Evolutionary conservation across 2,113 vertebrate genomes (phyloP), one percentile per base, ranked within the genome.

Genomic region (Bothrops jararaca): DNA sequence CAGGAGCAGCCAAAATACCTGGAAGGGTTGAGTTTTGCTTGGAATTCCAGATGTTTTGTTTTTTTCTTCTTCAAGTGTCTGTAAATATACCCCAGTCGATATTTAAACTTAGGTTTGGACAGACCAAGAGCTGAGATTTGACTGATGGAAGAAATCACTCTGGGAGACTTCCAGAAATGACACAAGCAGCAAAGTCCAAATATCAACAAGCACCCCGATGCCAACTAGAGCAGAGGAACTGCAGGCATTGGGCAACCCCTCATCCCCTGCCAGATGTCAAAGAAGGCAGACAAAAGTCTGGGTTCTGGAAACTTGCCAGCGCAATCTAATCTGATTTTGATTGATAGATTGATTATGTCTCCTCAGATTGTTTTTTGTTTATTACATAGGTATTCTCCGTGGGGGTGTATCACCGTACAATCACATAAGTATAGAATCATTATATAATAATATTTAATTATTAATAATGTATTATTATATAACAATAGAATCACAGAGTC

Each of bases 121-220:
- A 53, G 74, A 93, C 89, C 9, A 29, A 23, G 18, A n/a, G 58
- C 7, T 26, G 94, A 91, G 22, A 52, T 60, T 91, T 85, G 92
- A 93, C 42, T 42, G 8, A 6, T 18, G 50, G 48, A 93, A 42
- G 52, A 7, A 60, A 90, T 93, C 22, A 74, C 26, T 20, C 56
- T 87, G 91, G 89, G 90, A 89, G 57, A 42, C 90, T 57, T 92
- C 50, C 50, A 89, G 20, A 93, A 56, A 89, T 93, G 9, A 60
- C 56, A 91, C 18, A 24, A 95, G 92, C 93, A 92, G 74, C 48
- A 60, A 95, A 93, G 86, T 92, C 94, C 58, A 86, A 50, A 69
- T 39, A 80, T 39, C 69, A 80, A 80, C 69, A 80, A 6, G 56
- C 88, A 48, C 4, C 7, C 39, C 12, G 53, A 22, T 74, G 89